Evolutionary conservation across 1,140 invertebrate genomes (phyloP).

Genomic region (Cydia amplana): DNA sequence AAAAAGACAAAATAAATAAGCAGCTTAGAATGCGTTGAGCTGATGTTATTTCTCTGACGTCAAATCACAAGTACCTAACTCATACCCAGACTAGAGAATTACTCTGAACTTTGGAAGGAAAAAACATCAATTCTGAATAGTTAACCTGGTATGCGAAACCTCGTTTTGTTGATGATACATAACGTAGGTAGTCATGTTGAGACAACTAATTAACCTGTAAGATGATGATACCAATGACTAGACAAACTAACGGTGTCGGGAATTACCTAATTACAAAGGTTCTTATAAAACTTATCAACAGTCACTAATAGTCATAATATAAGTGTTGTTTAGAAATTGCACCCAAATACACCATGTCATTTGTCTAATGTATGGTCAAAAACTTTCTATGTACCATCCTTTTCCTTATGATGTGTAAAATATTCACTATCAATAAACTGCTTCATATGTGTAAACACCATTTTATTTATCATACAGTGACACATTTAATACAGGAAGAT

Average conservation of each 20-base stretch:
- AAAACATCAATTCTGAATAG: background rate
- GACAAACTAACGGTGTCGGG: background rate
- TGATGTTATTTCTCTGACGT: too few species aligned
- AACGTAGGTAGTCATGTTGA: background rate
- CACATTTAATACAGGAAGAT: too few species aligned
- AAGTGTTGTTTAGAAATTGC: too few species aligned
- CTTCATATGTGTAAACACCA: too few species aligned
- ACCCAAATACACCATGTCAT: too few species aligned
- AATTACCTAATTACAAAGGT: background rate
- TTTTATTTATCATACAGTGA: too few species aligned
- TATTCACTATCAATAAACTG: too few species aligned
- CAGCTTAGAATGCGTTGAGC: too few species aligned
- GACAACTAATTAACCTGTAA: background rate
- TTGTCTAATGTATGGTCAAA: too few species aligned
- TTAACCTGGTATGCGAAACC: slow-evolving; percentile 11
- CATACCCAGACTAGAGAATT: background rate
- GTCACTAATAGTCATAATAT: background rate
- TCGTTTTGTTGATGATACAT: slow-evolving; percentile 24
- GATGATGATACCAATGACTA: background rate
- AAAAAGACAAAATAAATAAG: too few species aligned
- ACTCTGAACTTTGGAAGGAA: slow-evolving; percentile 8
- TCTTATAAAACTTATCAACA: background rate
- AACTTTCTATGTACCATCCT: too few species aligned
- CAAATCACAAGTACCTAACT: background rate
- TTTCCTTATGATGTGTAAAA: too few species aligned